Conservation (phyloP, 1,140 invertebrate genomes). For the Anthonomus grandis region DNA sequence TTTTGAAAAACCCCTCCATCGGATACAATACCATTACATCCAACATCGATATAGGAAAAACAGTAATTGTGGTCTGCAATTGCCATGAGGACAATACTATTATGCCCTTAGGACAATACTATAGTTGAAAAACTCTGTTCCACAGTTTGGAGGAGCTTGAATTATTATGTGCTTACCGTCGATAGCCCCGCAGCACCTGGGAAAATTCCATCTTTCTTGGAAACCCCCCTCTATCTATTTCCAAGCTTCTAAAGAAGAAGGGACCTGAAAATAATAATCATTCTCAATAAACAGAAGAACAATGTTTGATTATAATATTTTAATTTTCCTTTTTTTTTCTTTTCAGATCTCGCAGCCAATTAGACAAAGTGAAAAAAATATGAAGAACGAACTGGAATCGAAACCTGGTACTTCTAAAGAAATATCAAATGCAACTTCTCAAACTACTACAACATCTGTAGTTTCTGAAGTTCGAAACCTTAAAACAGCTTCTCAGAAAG, state of each 20-base stretch:
- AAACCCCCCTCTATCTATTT: not conserved
- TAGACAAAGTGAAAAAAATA: no score
- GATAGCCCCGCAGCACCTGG: constrained; percentile 27
- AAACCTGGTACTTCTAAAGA: no score
- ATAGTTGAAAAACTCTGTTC: constrained; percentile 34
- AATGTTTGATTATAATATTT: no score
- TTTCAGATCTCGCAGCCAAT: no score
- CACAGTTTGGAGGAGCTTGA: constrained; percentile 25
- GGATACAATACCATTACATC: constrained; percentile 1
- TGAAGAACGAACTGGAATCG: no score
- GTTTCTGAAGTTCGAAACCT: no score
- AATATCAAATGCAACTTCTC: no score
- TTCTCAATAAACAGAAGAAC: no score
- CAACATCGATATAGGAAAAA: constrained; percentile 13
- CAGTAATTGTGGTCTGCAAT: constrained; percentile 14
- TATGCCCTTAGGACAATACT: constrained; percentile 29
- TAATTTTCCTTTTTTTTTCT: no score
- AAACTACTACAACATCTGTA: no score
- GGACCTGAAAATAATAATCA: constrained; percentile 2
- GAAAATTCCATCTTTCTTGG: constrained; percentile 30
- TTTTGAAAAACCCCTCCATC: constrained; percentile 10
- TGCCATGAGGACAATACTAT: constrained; percentile 10
- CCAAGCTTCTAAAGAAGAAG: not conserved
- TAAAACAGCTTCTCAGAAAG: no score
- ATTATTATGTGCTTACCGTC: constrained; percentile 37